Evolutionary conservation across 2,797 vertebrate genomes (phyloP), one percentile per base, ranked within the genome.

Genomic region (Glossophaga mutica): DNA sequence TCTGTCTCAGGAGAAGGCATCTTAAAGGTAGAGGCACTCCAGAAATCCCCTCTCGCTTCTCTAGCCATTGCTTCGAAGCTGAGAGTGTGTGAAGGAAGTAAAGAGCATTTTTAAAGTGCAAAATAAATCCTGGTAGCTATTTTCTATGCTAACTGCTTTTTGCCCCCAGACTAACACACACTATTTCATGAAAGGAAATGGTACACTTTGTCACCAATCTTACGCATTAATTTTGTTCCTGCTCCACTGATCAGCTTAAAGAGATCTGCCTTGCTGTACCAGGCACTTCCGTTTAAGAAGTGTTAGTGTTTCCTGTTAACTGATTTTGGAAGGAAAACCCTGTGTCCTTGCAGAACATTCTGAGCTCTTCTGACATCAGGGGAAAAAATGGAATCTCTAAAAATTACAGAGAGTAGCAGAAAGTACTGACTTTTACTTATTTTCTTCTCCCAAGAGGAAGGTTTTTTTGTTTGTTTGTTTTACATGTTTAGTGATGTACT

Each of bases 151-250:
- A 79, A 90, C 84, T 74, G 85, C 59, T 86, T 86, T 89, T 79
- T 74, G 29, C 16, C 42, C n/a, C 14, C 22, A 97, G 90, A 68
- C 29, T n/a, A 46, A 90, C 52, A 91, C 18, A 21, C 15, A 18
- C 70, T 87, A 67, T 90, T 95, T 90, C 91, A 74, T 22, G 29
- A 55, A 89, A 76, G 59, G 18, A 48, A 90, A 73, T 65, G 88
- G 57, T 62, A 78, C 4, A 79, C 76, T 77, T 79, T 94, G 48
- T 87, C 70, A 74, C 76, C 44, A 87, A 39, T 44, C 32, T 57
- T 71, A n/a, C 48, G 37, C 82, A 90, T 94, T 92, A 90, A 84
- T 96, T 90, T 87, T 95, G 37, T 90, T 90, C 24, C 6, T 90
- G 55, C 26, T 94, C 8, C 59, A 92, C 50, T 65, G 78, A 87